These are phyloP conservation scores for Zaprionus davidi DNA, from an alignment of 1,140 invertebrate species.

Conservation along the genomic window DNA sequence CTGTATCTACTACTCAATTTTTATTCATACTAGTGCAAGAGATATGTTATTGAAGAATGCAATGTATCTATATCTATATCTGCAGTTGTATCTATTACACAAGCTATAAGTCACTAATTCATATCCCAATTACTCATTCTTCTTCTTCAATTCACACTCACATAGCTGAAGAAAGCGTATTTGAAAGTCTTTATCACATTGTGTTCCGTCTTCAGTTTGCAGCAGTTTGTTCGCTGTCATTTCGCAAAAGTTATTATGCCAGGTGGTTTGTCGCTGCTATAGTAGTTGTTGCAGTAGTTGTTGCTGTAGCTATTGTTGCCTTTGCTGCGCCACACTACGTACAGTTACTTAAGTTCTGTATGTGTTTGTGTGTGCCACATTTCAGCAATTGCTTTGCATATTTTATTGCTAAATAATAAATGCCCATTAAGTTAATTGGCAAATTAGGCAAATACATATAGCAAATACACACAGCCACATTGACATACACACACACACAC, in stretches of 20 bases:
- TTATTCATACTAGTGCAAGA: too few relatives aligned
- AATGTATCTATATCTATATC: not conserved
- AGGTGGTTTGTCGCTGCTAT: slow-evolving; percentile 46
- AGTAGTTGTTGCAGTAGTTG: slow-evolving; percentile 5
- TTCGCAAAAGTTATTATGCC: slow-evolving; percentile 75
- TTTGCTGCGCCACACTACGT: slow-evolving; percentile 56
- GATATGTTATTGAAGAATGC: too few relatives aligned
- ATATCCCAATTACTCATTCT: too few relatives aligned
- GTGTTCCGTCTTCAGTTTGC: slow-evolving; percentile 30
- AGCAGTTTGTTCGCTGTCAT: slow-evolving; percentile 73
- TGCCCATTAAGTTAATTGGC: slow-evolving; percentile 82
- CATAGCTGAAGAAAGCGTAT: slow-evolving; percentile 15
- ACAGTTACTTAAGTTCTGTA: slow-evolving; percentile 66
- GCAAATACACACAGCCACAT: slow-evolving; percentile 20
- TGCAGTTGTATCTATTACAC: too few relatives aligned
- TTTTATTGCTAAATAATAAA: slow-evolving; percentile 83
- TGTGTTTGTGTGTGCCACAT: slow-evolving; percentile 61
- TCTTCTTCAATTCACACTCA: too few relatives aligned
- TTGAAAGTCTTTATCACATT: slow-evolving; percentile 9
- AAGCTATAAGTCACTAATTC: too few relatives aligned
- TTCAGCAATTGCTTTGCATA: slow-evolving; percentile 81
- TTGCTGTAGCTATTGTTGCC: slow-evolving; percentile 37
- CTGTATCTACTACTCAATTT: not conserved
- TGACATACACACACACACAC: slow-evolving; percentile 13
- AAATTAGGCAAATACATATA: slow-evolving; percentile 72